phyloP scores from a whole-genome alignment of 1,140 invertebrate species.

The Pachyrhynchus sulphureomaculatus region DNA sequence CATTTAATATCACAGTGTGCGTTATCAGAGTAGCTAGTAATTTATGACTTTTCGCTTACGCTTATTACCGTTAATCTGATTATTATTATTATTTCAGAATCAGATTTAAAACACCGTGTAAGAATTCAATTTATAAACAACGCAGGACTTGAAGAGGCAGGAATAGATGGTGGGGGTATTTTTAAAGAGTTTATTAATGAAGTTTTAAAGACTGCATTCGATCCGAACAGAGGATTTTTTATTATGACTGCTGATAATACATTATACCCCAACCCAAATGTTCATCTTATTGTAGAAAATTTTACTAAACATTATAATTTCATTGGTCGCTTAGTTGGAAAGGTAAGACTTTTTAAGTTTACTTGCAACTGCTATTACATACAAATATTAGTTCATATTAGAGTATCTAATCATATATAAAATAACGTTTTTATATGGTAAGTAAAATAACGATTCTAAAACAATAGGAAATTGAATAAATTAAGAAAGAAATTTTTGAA shows the following conservation, averaged over 20 bases:
- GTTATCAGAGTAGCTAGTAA: too few relatives aligned
- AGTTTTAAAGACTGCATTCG: slow-evolving; percentile 91
- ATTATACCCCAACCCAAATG: slow-evolving; percentile 94
- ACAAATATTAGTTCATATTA: too few relatives aligned
- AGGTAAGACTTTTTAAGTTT: slow-evolving; percentile 61
- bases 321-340: slow-evolving; percentile 92
- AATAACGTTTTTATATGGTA: too few relatives aligned
- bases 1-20: too few relatives aligned
- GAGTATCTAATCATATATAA: too few relatives aligned
- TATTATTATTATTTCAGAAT: slow-evolving; percentile 62
- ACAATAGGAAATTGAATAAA: too few relatives aligned
- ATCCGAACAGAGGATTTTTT: slow-evolving; percentile 96
- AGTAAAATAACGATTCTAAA: too few relatives aligned
- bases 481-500: too few relatives aligned
- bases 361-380: too few relatives aligned
- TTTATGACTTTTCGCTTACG: too few relatives aligned
- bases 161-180: slow-evolving; percentile 94
- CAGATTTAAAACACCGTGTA: slow-evolving; percentile 81
- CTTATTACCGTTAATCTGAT: too few relatives aligned
- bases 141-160: slow-evolving; percentile 89
- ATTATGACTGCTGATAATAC: slow-evolving; percentile 87
- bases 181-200: slow-evolving; percentile 91
- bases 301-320: slow-evolving; percentile 93
- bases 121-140: slow-evolving; percentile 88
- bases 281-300: slow-evolving; percentile 78